A percentile compares a stretch with the other conserved stretches of the same genome.
Conservation (phyloP, 2,797 vertebrate genomes). For the Syndactyla subalaris region DNA sequence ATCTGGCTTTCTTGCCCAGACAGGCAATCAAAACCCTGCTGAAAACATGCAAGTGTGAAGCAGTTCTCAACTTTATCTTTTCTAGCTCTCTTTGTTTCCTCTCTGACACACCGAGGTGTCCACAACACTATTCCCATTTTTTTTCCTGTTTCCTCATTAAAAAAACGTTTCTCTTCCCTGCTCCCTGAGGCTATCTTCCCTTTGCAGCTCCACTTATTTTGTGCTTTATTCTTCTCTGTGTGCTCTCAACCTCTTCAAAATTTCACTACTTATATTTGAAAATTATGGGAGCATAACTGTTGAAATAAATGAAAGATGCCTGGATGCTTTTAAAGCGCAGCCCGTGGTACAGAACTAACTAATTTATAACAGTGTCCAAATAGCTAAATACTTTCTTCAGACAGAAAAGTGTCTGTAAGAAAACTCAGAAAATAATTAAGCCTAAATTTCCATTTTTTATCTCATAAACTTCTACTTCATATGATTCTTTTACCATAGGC, state of each 20-base stretch:
- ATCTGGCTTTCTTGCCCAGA: neutral
- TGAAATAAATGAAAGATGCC: constrained; percentile 33
- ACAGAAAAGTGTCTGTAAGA: neutral
- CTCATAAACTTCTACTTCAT: neutral
- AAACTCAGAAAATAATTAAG: constrained; percentile 10
- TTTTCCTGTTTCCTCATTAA: neutral
- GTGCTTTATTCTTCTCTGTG: constrained; percentile 2
- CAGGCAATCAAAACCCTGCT: neutral
- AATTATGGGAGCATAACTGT: neutral
- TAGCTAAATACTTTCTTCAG: neutral
- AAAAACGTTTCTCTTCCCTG: neutral
- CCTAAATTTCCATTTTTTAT: constrained; percentile 8
- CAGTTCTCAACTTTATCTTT: neutral
- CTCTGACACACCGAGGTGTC: neutral
- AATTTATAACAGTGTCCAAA: neutral
- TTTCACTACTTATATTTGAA: constrained; percentile 22
- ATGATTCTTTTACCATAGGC: neutral
- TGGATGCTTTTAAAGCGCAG: neutral
- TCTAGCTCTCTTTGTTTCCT: neutral
- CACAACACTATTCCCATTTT: neutral
- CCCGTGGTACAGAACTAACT: neutral
- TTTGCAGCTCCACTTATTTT: constrained; percentile 11
- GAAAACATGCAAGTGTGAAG: neutral
- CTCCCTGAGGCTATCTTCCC: constrained; percentile 13
- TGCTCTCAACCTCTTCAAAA: constrained; percentile 12